phyloP scores from a whole-genome alignment of 2,113 vertebrate species.

The Dipodomys merriami region DNA sequence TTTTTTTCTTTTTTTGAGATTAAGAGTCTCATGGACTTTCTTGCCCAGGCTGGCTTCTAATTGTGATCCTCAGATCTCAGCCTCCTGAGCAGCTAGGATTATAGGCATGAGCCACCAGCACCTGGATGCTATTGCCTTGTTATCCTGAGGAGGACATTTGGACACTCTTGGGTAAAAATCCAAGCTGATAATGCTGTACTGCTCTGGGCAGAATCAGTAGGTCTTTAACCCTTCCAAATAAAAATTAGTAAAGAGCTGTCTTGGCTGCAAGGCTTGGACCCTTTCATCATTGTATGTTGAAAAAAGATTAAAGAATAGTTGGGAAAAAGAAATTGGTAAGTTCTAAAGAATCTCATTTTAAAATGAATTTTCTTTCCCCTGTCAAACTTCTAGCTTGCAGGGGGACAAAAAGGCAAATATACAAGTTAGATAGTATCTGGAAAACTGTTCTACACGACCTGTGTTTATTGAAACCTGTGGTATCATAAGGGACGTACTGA shows the following conservation, averaged over 20 bases:
- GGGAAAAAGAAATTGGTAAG: neutral
- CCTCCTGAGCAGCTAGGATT: no score
- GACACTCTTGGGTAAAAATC: constrained; percentile 22
- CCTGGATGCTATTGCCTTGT: neutral
- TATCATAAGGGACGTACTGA: constrained; percentile 34
- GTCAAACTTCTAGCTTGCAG: constrained; percentile 45
- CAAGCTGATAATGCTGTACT: neutral
- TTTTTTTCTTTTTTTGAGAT: no score
- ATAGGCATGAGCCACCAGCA: no score
- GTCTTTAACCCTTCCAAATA: neutral
- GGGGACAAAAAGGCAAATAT: constrained; percentile 24
- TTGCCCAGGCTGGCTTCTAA: no score
- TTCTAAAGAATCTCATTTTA: constrained; percentile 61
- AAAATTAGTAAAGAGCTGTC: neutral
- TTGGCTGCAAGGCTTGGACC: neutral
- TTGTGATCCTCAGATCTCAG: no score
- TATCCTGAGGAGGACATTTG: neutral
- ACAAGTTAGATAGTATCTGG: constrained; percentile 71
- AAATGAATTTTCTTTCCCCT: constrained; percentile 49
- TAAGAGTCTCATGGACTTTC: no score
- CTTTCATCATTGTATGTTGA: constrained; percentile 47
- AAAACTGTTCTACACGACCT: constrained; percentile 53
- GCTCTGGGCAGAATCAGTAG: neutral
- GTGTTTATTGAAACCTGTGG: constrained; percentile 76
- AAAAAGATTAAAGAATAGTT: constrained; percentile 36